Evolutionary conservation across 2,888 invertebrate genomes (phyloP).

Genomic region (Erannis defoliaria): DNA sequence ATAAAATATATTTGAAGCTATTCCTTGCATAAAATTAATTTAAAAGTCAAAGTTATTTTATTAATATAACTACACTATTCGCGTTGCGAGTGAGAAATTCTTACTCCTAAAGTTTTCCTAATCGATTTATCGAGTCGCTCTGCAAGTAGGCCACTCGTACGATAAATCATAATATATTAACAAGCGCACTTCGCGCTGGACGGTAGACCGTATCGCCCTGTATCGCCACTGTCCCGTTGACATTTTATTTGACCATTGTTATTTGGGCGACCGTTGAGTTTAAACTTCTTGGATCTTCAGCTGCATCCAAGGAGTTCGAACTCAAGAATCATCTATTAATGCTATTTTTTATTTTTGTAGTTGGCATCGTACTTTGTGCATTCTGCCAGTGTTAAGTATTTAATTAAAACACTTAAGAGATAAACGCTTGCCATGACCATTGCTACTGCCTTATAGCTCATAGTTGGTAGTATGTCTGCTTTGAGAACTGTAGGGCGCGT

Average conservation of each 20-base stretch:
- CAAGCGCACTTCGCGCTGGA: conserved; percentile 39
- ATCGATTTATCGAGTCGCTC: conserved; percentile 26
- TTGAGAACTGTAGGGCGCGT: too few relatives aligned
- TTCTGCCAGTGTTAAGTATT: too few relatives aligned
- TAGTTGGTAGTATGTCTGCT: too few relatives aligned
- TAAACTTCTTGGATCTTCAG: neutral
- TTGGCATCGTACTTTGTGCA: too few relatives aligned
- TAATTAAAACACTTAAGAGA: too few relatives aligned
- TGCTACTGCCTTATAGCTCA: too few relatives aligned
- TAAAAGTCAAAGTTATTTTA: too few relatives aligned
- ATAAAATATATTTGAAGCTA: too few relatives aligned
- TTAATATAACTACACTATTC: neutral
- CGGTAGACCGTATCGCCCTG: conserved; percentile 35
- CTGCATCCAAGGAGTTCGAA: neutral
- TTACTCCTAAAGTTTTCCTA: conserved; percentile 23
- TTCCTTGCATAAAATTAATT: too few relatives aligned
- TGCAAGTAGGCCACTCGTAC: conserved; percentile 23
- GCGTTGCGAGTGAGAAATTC: neutral
- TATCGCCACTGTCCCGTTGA: conserved; percentile 17
- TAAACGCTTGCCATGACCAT: too few relatives aligned
- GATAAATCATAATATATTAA: conserved; percentile 39
- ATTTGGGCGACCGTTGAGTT: conserved; percentile 18
- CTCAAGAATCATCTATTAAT: too few relatives aligned
- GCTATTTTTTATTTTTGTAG: too few relatives aligned
- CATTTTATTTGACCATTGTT: conserved; percentile 35